phyloP scores from a whole-genome alignment of 2,113 vertebrate species.

The Albula goreensis region DNA sequence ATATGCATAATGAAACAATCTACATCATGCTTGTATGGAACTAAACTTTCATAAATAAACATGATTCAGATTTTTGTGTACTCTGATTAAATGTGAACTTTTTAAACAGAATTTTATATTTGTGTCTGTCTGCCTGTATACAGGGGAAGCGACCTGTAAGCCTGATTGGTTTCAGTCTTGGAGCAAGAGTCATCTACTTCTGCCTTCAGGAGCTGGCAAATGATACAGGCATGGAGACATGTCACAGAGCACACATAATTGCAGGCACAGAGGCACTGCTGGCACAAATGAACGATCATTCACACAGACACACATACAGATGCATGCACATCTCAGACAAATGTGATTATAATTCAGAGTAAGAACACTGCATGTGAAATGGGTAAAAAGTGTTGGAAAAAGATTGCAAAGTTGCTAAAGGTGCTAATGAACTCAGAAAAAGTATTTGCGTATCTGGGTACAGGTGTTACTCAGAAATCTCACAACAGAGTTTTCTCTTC shows the following conservation, averaged over 20 bases:
- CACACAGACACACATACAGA: background rate
- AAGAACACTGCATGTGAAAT: background rate
- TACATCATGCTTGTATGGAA: no score
- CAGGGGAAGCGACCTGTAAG: slow-evolving; percentile 91
- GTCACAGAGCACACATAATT: background rate
- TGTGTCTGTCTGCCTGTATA: background rate
- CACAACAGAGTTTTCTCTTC: background rate
- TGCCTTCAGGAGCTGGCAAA: slow-evolving; percentile 92
- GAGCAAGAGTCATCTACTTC: slow-evolving; percentile 96
- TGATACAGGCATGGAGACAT: slow-evolving; percentile 78
- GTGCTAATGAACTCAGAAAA: no score
- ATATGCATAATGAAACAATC: no score
- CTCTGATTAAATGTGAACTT: no score
- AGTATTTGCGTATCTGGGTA: no score
- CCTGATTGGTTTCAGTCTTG: slow-evolving; percentile 93
- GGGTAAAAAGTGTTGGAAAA: no score
- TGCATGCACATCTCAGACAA: background rate
- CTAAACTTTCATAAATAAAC: no score
- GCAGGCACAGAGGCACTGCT: background rate
- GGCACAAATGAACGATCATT: background rate
- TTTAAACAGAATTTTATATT: slow-evolving; percentile 1
- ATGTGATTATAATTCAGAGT: background rate
- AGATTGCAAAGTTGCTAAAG: no score
- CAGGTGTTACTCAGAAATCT: background rate
- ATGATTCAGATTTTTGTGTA: no score